Conservation (phyloP, 2,113 vertebrate species). For the Myiozetetes cayanensis region DNA sequence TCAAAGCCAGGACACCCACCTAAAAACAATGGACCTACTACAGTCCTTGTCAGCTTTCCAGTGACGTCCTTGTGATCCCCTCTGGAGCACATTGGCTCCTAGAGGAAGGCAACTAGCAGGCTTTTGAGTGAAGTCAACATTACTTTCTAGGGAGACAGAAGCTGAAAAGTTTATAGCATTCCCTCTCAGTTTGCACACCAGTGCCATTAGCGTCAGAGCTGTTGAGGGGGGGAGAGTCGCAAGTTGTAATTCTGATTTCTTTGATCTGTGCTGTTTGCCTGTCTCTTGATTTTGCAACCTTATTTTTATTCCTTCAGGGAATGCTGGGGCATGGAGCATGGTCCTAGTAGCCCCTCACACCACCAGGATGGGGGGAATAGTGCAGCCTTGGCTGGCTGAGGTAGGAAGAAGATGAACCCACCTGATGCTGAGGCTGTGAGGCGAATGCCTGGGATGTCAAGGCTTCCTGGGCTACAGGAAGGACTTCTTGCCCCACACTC, state of each 20-base stretch:
- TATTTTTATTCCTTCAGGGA: neutral
- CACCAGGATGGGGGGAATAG: neutral
- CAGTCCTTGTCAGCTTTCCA: neutral
- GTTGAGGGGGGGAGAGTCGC: neutral
- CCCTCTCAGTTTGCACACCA: conserved; percentile 46
- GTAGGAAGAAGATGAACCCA: neutral
- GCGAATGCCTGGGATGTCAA: neutral
- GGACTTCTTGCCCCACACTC: rapidly evolving
- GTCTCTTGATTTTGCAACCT: neutral
- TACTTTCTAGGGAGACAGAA: conserved; percentile 52
- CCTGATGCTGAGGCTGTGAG: neutral
- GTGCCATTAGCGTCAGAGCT: conserved; percentile 31
- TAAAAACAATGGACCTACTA: neutral
- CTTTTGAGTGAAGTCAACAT: neutral
- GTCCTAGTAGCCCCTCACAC: neutral
- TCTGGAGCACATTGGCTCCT: neutral
- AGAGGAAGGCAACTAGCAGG: neutral
- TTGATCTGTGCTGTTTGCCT: conserved; percentile 28
- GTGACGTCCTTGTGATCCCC: too few species aligned
- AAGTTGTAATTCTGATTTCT: conserved; percentile 45
- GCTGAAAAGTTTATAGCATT: conserved; percentile 40
- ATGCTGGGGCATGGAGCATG: rapidly evolving
- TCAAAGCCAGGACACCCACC: neutral
- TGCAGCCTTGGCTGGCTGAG: neutral
- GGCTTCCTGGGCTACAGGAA: neutral